phyloP scores from a whole-genome alignment of 2,888 invertebrate genomes.

The Lacanobia wlatinum region DNA sequence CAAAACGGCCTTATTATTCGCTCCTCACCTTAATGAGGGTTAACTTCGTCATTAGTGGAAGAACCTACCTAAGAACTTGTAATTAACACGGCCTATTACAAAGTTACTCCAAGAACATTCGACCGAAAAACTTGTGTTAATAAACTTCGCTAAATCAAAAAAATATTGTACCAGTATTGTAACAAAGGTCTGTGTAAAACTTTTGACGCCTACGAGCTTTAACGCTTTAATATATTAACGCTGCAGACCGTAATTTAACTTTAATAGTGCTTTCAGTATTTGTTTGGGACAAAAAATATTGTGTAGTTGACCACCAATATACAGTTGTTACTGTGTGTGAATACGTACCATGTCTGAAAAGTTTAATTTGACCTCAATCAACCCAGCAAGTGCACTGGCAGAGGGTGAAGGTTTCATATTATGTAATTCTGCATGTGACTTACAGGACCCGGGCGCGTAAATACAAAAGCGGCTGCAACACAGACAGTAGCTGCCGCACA shows the following conservation, averaged over 20 bases:
- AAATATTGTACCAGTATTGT: neutral
- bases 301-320: neutral
- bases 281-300: neutral
- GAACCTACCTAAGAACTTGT: neutral
- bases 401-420: too few relatives aligned
- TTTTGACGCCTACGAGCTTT: slow-evolving; percentile 2
- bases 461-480: too few relatives aligned
- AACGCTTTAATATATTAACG: slow-evolving; percentile 3
- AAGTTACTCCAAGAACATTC: neutral
- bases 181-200: slow-evolving; percentile 5
- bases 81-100: neutral
- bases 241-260: slow-evolving; percentile 1
- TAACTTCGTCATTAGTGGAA: slow-evolving; percentile 18
- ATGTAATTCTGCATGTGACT: too few relatives aligned
- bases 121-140: neutral
- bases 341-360: neutral
- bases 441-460: too few relatives aligned
- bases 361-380: slow-evolving; percentile 2
- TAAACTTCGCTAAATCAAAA: neutral
- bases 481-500: too few relatives aligned
- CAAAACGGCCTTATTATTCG: too few relatives aligned
- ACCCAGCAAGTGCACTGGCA: too few relatives aligned
- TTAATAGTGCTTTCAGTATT: slow-evolving; percentile 3
- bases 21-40: neutral
- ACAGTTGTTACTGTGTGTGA: neutral